Percentiles rank a stretch among this genome's conserved stretches.
Evolutionary conservation across 2,113 vertebrate species (phyloP).

Genomic region (Callopanchax toddi): DNA sequence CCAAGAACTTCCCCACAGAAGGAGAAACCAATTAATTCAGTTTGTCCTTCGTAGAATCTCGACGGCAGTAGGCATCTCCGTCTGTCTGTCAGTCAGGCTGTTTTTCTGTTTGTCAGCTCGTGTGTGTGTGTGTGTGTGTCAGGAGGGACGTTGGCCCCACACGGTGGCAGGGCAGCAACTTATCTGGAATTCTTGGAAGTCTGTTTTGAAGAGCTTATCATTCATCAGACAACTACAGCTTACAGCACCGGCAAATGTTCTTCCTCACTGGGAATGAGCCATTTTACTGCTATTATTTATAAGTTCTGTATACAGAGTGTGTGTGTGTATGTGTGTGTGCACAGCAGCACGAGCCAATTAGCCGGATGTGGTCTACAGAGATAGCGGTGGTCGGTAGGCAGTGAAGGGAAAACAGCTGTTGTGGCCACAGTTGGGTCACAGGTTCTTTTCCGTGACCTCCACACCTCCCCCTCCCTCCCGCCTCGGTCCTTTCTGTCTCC

Average conservation of each 20-base stretch:
- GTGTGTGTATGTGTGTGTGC: not conserved
- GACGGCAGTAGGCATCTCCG: constrained; percentile 50
- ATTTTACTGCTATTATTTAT: constrained; percentile 51
- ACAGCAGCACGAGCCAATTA: constrained; percentile 68
- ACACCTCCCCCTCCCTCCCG: constrained; percentile 28
- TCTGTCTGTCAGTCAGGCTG: constrained; percentile 47
- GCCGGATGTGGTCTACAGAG: constrained; percentile 67
- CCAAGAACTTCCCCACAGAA: constrained; percentile 63
- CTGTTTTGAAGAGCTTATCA: constrained; percentile 66
- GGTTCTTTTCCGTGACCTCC: constrained; percentile 65
- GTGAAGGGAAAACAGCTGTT: constrained; percentile 77
- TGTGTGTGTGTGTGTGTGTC: constrained; percentile 58
- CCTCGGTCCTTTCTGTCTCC: constrained; percentile 51
- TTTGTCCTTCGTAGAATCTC: constrained; percentile 66
- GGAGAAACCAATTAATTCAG: constrained; percentile 74
- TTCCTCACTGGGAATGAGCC: constrained; percentile 41
- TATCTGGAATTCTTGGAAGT: constrained; percentile 58
- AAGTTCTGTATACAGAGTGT: constrained; percentile 15
- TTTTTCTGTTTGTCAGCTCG: constrained; percentile 42
- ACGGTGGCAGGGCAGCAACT: constrained; percentile 39
- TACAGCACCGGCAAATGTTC: constrained; percentile 48
- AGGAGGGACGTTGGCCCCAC: constrained; percentile 53
- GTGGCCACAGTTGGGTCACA: constrained; percentile 76
- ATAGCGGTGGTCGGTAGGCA: constrained; percentile 61
- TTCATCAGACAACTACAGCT: constrained; percentile 55